Conservation (phyloP, 2,888 invertebrate genomes). For the Chrysina gloriosa region DNA sequence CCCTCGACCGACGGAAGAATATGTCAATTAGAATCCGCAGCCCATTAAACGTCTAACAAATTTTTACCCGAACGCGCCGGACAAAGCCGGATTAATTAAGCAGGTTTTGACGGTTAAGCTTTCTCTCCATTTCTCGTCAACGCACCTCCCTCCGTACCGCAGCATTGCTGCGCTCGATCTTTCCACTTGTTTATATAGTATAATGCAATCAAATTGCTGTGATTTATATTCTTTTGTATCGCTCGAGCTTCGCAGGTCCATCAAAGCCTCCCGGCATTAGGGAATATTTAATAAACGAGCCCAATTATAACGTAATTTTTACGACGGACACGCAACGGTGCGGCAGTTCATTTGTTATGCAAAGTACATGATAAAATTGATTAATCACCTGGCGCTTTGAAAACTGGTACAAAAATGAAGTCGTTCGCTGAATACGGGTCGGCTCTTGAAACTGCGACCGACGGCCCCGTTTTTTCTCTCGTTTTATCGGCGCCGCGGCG, state of each 20-base stretch:
- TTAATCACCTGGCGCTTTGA: conserved; percentile 15
- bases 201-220: conserved; percentile 26
- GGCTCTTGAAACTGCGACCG: neutral
- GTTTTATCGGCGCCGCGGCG: neutral
- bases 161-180: neutral
- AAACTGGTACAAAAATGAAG: neutral
- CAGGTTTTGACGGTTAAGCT: neutral
- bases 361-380: conserved; percentile 20
- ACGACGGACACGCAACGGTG: conserved; percentile 9
- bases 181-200: conserved; percentile 16
- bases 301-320: conserved; percentile 28
- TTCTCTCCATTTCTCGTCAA: neutral
- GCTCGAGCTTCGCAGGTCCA: neutral
- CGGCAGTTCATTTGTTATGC: conserved; percentile 22
- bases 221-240: conserved; percentile 22
- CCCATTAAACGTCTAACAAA: conserved; percentile 6
- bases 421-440: neutral
- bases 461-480: too few relatives aligned
- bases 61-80: neutral
- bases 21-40: neutral
- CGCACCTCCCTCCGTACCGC: neutral
- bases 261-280: conserved; percentile 3
- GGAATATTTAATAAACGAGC: conserved; percentile 22
- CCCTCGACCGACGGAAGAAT: neutral
- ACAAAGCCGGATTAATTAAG: conserved; percentile 21